Evolutionary conservation across 2,888 invertebrate species (phyloP).

Genomic region (Neria commutata): DNA sequence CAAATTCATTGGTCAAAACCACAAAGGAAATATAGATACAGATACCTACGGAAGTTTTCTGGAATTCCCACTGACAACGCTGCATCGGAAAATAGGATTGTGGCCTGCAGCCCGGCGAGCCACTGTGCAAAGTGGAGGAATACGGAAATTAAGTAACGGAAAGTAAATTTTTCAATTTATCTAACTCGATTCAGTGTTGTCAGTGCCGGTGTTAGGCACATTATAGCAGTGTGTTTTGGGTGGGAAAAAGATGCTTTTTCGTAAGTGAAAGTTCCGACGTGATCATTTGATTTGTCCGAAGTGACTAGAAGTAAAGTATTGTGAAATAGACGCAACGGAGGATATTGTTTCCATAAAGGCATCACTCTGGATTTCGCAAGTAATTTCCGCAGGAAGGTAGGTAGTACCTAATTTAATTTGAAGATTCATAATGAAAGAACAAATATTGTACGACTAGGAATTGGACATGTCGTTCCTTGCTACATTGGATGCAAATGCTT

Average conservation of each 20-base stretch:
- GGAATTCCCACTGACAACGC: constrained; percentile 31
- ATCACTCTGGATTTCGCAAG: constrained; percentile 61
- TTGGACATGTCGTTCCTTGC: constrained; percentile 65
- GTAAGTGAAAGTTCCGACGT: constrained; percentile 37
- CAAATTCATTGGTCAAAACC: constrained; percentile 55
- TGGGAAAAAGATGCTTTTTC: too few relatives aligned
- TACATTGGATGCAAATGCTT: constrained; percentile 64
- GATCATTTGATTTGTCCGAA: constrained; percentile 36
- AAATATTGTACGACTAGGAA: constrained; percentile 52
- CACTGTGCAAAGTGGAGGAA: constrained; percentile 41
- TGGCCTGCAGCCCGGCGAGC: too few relatives aligned
- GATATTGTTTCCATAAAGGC: constrained; percentile 26
- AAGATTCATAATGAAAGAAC: constrained; percentile 35
- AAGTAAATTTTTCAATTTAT: constrained; percentile 36
- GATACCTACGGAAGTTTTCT: constrained; percentile 57
- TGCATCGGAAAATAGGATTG: constrained; percentile 29
- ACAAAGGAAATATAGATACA: constrained; percentile 56
- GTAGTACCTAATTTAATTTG: constrained; percentile 21
- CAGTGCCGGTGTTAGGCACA: too few relatives aligned
- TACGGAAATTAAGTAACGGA: constrained; percentile 55
- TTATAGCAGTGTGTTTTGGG: background rate
- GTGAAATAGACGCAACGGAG: background rate
- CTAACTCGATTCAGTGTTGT: constrained; percentile 14
- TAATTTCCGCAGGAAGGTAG: constrained; percentile 57
- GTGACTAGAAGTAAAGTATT: constrained; percentile 23